Percentiles rank a stretch among this genome's conserved stretches.
Conservation (phyloP, 2,888 invertebrate species). For the Vanessa cardui region DNA sequence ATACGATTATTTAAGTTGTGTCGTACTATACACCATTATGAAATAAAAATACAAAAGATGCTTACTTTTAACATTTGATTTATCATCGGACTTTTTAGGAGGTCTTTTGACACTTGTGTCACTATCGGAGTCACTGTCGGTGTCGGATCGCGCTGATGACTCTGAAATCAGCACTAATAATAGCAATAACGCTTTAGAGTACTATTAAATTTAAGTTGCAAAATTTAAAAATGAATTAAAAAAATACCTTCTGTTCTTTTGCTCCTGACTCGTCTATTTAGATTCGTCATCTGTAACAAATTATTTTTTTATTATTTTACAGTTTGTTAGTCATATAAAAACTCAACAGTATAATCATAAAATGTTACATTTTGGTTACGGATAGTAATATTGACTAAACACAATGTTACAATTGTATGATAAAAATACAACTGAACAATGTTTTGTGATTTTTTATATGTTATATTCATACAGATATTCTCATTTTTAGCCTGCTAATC, state of each 20-base stretch:
- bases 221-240: neutral
- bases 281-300: conserved; percentile 73
- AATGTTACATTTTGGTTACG: no score
- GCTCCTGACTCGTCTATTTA: conserved; percentile 66
- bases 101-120: conserved; percentile 74
- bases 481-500: no score
- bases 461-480: no score
- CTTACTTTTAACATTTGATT: conserved; percentile 64
- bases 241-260: conserved; percentile 72
- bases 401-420: no score
- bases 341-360: neutral
- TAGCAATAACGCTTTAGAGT: conserved; percentile 25
- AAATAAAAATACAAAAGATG: neutral
- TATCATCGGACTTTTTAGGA: conserved; percentile 70
- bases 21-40: no score
- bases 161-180: conserved; percentile 50
- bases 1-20: no score
- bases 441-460: no score
- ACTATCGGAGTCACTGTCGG: conserved; percentile 80
- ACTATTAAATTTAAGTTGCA: neutral
- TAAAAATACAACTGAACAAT: no score
- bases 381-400: no score
- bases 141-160: conserved; percentile 72
- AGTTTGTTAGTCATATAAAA: neutral
- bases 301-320: neutral